Evolutionary conservation across 1,140 invertebrate species (phyloP), one percentile per base, ranked within the genome.

Genomic region (Aricia agestis): DNA sequence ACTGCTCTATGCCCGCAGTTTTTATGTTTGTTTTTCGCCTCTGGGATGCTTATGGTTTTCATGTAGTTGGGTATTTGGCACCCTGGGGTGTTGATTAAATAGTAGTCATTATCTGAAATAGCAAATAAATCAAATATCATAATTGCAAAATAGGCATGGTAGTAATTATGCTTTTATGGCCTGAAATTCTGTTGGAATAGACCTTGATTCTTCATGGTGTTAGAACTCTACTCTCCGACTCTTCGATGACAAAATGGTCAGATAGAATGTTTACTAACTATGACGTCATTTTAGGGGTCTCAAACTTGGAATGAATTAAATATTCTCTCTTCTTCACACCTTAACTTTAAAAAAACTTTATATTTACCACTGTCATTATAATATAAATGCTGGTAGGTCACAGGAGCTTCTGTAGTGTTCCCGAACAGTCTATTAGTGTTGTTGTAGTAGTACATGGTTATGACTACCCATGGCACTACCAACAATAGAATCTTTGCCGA

Each of bases 1-100:
- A 87, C 66, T 17, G 74, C 77, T 74, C 83, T 74, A 19, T 69
- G 25, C 0, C 77, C 78, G 66, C 82, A 83, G 0, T 70, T 73
- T 68, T 72, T 73, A 10, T 78, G 77, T n/a, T 59, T 13, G 52
- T 66, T 41, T 19, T 70, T 71, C 2, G 74, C 45, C 76, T 84
- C 77, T 66, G 58, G 71, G 42, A 83, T 80, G 68, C 77, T 70
- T 42, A 80, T 71, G 18, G 76, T 80, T 72, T 78, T 81, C n/a
- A 68, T 66, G 69, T 85, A 87, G 68, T 90, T 87, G 25, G 85
- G 87, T 74, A 90, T 88, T n/a, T 71, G 72, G 70, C 87, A 90
- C 42, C 86, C 87, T 25, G 80, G 79, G 9, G 87, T 90, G 59
- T 85, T 78, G 9, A 86, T 82, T 52, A 89, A 75, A 59, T 76